Evolutionary conservation across 2,113 vertebrate species (phyloP), one percentile per base, ranked within the genome.

Genomic region (Amazona vittata): DNA sequence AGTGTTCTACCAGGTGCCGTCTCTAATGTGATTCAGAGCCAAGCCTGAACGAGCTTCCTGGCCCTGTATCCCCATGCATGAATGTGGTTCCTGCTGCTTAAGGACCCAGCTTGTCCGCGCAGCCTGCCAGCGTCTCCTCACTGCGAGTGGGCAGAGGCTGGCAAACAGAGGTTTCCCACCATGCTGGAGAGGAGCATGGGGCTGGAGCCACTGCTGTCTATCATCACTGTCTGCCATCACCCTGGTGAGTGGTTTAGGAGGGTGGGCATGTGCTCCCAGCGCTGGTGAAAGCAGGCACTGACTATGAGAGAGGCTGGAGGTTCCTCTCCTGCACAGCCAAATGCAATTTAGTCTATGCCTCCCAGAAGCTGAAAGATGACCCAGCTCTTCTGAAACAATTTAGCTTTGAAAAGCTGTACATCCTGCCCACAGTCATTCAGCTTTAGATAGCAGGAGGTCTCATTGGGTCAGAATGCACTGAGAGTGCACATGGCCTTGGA

Each of bases 231-330:
- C 55, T 59, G 57, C 57, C 33, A 35, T 59, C 6, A 20, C 57
- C 57, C 57, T 59, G 21, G 21, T 35, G 57, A 35, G 33, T 35
- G n/a, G 33, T 35, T 59, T 59, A 35, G 33, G 57, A 59, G 57
- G 4, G 11, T 8, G 6, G 46, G 26, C n/a, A n/a, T 1, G 0
- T 37, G 46, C 24, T 65, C 15, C 39, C 13, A 49, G 35, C 0
- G 0, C 79, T 52, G 49, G 29, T 29, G n/a, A 55, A 52, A n/a
- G 74, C 46, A 68, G 8, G n/a, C 19, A 5, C 41, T 2, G 9
- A 9, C 24, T 70, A 2, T 37, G 55, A 62, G 55, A 77, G 49
- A 11, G 46, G 37, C 64, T 83, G 73, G 10, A 24, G 6, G 33
- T 77, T 91, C 18, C 41, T 73, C 47, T 50, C 41, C 35, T 41